These are phyloP conservation scores for Ochropacha duplaris DNA, from an alignment of 2,888 invertebrate genomes.

Conservation along the genomic window DNA sequence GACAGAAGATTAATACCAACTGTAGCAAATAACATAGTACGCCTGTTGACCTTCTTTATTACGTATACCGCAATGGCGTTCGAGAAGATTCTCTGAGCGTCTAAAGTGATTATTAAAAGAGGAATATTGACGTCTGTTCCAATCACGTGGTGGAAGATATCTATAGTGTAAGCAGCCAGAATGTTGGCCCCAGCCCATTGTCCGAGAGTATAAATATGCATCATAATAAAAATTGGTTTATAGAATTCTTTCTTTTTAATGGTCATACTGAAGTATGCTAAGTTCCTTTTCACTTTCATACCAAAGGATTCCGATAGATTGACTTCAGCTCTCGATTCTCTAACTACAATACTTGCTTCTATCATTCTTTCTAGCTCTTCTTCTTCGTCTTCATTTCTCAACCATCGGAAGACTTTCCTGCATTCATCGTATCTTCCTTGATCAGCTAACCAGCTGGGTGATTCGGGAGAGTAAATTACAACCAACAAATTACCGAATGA, in stretches of 20 bases:
- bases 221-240: slow-evolving; percentile 58
- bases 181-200: slow-evolving; percentile 57
- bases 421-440: slow-evolving; percentile 78
- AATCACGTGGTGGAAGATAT: slow-evolving; percentile 46
- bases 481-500: slow-evolving; percentile 66
- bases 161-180: slow-evolving; percentile 48
- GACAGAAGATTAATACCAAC: slow-evolving; percentile 39
- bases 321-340: slow-evolving; percentile 28
- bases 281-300: slow-evolving; percentile 23
- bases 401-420: slow-evolving; percentile 75
- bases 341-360: slow-evolving; percentile 39
- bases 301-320: slow-evolving; percentile 21
- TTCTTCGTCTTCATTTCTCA: slow-evolving; percentile 70
- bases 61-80: slow-evolving; percentile 46
- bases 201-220: slow-evolving; percentile 50
- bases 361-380: slow-evolving; percentile 63
- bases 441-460: slow-evolving; percentile 84
- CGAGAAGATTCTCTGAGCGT: slow-evolving; percentile 48
- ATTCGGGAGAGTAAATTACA: slow-evolving; percentile 75
- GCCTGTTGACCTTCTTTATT: slow-evolving; percentile 48
- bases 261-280: slow-evolving; percentile 30
- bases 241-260: slow-evolving; percentile 53
- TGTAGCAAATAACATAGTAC: slow-evolving; percentile 50
- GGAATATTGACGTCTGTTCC: slow-evolving; percentile 43
- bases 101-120: slow-evolving; percentile 46